Evolutionary conservation across 1,140 invertebrate species (phyloP).

Genomic region (Palaemon carinicauda): DNA sequence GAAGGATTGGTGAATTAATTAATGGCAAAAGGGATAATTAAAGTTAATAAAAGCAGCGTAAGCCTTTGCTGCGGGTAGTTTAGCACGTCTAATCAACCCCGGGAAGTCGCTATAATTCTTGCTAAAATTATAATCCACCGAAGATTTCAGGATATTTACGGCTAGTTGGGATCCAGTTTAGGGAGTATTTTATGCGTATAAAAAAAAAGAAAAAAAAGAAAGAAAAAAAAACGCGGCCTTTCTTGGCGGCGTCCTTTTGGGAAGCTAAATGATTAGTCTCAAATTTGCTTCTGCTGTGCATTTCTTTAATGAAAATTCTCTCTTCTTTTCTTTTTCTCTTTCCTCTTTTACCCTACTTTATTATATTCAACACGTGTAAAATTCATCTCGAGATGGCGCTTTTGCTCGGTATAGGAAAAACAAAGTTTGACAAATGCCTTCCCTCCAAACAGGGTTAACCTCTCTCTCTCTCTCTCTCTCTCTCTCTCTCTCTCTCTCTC

Average conservation of each 20-base stretch:
- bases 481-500: too few relatives aligned
- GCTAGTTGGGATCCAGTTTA: neutral
- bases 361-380: neutral
- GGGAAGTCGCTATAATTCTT: neutral
- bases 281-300: neutral
- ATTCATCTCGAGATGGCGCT: neutral
- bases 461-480: too few relatives aligned
- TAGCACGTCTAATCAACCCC: neutral
- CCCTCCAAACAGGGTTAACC: too few relatives aligned
- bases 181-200: neutral
- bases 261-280: too few relatives aligned
- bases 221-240: neutral
- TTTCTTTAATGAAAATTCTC: neutral
- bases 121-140: neutral
- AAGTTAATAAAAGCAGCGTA: neutral
- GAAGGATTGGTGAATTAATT: slow-evolving; percentile 1
- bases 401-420: neutral
- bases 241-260: too few relatives aligned
- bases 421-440: too few relatives aligned
- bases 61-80: neutral
- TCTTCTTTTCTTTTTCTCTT: neutral
- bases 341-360: neutral
- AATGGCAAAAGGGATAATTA: neutral
- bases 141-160: neutral
- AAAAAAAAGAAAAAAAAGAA: too few relatives aligned